Percentiles rank a stretch among this genome's conserved stretches.
Conservation (phyloP, 2,797 vertebrate genomes). For the Peromyscus eremicus region DNA sequence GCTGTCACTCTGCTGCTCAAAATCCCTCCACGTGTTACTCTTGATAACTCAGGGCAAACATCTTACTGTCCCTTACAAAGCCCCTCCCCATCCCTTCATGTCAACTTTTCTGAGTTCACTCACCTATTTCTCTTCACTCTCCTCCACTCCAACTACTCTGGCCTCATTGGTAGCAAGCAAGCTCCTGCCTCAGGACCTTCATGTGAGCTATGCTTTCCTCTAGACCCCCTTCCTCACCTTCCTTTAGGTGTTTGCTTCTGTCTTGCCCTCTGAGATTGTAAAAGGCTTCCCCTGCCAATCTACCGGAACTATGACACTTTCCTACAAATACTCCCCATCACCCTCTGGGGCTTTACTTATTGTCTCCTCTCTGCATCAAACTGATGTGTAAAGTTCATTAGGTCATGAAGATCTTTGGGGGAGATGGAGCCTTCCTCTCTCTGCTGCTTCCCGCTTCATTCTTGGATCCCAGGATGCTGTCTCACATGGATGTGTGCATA, state of each 20-base stretch:
- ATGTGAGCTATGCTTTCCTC: not conserved
- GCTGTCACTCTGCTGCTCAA: not conserved
- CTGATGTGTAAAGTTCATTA: not conserved
- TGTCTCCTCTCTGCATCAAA: not conserved
- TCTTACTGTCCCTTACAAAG: not conserved
- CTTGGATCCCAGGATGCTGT: not conserved
- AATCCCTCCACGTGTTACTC: not conserved
- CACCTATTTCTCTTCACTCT: not conserved
- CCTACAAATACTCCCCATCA: no score
- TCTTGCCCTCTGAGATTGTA: not conserved
- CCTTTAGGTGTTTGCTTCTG: not conserved
- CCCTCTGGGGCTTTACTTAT: not conserved
- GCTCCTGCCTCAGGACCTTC: slow-evolving; percentile 31
- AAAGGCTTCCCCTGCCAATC: not conserved
- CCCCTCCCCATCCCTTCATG: not conserved
- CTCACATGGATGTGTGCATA: not conserved
- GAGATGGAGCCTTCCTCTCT: not conserved
- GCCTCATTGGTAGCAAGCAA: not conserved
- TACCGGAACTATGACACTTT: not conserved
- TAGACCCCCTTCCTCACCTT: not conserved
- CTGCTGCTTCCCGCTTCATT: not conserved
- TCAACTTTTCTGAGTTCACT: not conserved
- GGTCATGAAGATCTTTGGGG: not conserved
- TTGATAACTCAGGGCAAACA: not conserved
- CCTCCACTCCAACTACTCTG: not conserved